Base-by-base conservation (phyloP, 2,797 vertebrate species). In the Muscicapa comitata region DNA sequence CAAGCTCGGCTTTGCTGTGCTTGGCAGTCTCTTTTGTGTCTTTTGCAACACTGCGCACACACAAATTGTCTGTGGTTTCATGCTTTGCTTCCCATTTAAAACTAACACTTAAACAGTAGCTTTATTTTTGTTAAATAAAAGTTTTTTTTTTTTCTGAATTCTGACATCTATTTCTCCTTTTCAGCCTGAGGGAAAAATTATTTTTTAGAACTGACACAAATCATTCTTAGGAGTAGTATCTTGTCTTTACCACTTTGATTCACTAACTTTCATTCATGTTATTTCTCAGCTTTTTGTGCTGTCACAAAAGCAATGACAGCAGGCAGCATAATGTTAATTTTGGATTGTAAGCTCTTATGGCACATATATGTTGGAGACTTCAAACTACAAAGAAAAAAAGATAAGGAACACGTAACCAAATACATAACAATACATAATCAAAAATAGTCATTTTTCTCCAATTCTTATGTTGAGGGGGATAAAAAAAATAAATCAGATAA, bases 91-190 rank as follows among this genome's bases (percentile, higher is more conserved):
- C 85, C 71, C 86, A 95, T 95, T 94, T 96, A 93, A 96, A 92
- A 91, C 95, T 87, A 92, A 95, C 65, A 90, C 61, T 96, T 92
- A 48, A 93, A 95, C 70, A 86, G 93, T 79, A 92, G 92, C 50
- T 90, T 95, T 95, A 95, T 95, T 97, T 96, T 95, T 93, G 86
- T 89, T 91, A 92, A 84, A 91, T 75, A 81, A 85, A 92, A 75
- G 55, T 3, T 4, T 19, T 55, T 71, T n/a, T 68, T n/a, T 10
- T 33, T 71, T 65, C 43, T 35, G 13, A 92, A 74, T 95, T 84
- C 68, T 77, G 28, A 63, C 35, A 84, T 87, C n/a, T 63, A 77
- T 74, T 86, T 90, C 71, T 86, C 59, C 65, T 84, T 81, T 70
- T 63, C 47, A 84, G 23, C 13, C 17, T 17, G 11, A 63, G 19